A percentile compares a stretch with the other conserved stretches of the same genome.
Evolutionary conservation across 2,888 invertebrate genomes (phyloP).

Genomic region (Candidula unifasciata): DNA sequence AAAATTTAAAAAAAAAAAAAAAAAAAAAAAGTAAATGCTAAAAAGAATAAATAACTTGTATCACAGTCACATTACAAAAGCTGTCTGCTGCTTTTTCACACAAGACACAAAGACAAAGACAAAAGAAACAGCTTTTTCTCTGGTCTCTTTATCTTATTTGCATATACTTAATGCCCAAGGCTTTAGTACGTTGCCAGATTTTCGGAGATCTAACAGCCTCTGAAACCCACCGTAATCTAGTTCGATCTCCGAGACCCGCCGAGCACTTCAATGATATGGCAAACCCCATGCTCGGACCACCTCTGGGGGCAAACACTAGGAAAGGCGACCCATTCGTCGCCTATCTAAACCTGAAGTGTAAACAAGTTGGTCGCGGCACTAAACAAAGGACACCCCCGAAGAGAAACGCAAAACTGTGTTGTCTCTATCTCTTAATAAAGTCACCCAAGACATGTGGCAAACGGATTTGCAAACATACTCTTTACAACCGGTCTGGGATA

Average conservation of each 20-base stretch:
- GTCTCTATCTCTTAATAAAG: constrained; percentile 19
- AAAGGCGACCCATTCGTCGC: background rate
- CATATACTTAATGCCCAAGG: background rate
- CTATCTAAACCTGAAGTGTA: constrained; percentile 12
- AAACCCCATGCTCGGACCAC: constrained; percentile 3
- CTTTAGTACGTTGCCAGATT: background rate
- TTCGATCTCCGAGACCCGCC: background rate
- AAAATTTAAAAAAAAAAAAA: no score
- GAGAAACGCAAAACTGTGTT: constrained; percentile 5
- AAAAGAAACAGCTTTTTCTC: no score
- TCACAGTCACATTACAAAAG: no score
- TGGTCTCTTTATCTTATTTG: background rate
- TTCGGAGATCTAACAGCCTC: background rate
- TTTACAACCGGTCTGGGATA: constrained; percentile 5
- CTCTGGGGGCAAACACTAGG: constrained; percentile 1
- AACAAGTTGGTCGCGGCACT: constrained; percentile 22
- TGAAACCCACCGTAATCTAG: background rate
- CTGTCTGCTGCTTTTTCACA: no score
- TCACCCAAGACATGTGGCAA: constrained; percentile 25
- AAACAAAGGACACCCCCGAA: background rate
- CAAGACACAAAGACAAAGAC: no score
- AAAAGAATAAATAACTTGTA: no score
- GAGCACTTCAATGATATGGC: background rate
- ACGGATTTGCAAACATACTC: background rate
- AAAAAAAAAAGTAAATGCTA: no score